Conservation (phyloP, 1,140 invertebrate species). For the Macrobrachium nipponense region DNA sequence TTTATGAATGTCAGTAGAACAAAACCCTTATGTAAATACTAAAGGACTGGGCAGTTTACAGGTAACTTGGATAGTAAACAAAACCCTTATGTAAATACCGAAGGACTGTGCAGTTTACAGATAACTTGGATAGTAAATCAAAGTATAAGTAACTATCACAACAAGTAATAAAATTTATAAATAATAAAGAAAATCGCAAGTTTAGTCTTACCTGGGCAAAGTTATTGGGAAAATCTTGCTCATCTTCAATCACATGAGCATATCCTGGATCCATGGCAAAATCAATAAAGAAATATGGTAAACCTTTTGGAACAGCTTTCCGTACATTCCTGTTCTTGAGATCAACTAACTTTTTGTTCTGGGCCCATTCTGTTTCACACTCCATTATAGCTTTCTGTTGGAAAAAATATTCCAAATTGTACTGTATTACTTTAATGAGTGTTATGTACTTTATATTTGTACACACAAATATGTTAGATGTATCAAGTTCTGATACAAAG, state of each 20-base stretch:
- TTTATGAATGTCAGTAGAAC: no score
- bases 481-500: no score
- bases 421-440: no score
- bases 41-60: no score
- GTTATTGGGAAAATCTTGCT: conserved; percentile 85
- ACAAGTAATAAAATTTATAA: not conserved
- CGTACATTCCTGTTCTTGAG: conserved; percentile 80
- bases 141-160: no score
- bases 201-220: conserved; percentile 86
- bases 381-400: conserved; percentile 89
- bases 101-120: no score
- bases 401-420: not conserved
- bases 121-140: no score
- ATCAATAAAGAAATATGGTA: conserved; percentile 94
- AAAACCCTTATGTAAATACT: no score
- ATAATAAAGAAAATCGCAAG: not conserved
- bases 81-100: no score
- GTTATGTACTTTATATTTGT: no score
- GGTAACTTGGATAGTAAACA: no score
- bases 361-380: conserved; percentile 93
- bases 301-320: conserved; percentile 88
- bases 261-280: conserved; percentile 92
- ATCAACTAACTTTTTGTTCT: conserved; percentile 95
- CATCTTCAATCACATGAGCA: conserved; percentile 97
- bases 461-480: no score